phyloP scores from a whole-genome alignment of 2,797 vertebrate genomes.

The Microctenopoma lineatum region DNA sequence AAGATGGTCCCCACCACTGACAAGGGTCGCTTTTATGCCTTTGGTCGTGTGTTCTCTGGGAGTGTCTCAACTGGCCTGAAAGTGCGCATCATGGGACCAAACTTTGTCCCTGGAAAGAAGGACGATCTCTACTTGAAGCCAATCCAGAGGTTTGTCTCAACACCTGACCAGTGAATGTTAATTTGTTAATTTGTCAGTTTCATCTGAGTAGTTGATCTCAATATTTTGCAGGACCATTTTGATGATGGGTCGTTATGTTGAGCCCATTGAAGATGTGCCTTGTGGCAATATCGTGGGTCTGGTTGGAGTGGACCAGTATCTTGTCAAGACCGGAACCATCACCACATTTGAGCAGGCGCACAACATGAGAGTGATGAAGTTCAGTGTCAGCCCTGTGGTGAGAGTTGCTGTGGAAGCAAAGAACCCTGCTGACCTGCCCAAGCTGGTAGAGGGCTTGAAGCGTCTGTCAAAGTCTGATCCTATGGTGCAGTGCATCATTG shows the following conservation, averaged over 20 bases:
- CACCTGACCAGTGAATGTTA: neutral
- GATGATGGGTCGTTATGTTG: constrained; percentile 97
- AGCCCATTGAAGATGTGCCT: constrained; percentile 96
- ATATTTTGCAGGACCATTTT: constrained; percentile 87
- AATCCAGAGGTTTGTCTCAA: constrained; percentile 90
- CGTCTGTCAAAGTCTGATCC: constrained; percentile 96
- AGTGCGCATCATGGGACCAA: constrained; percentile 98
- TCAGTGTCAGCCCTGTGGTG: constrained; percentile 96
- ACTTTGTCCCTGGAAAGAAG: constrained; percentile 95
- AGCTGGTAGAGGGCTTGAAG: constrained; percentile 95
- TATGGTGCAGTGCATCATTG: constrained; percentile 99
- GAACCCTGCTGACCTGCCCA: constrained; percentile 94
- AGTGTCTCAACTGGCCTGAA: constrained; percentile 91
- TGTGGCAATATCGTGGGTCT: constrained; percentile 96
- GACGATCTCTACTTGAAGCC: constrained; percentile 95
- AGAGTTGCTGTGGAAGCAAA: constrained; percentile 95
- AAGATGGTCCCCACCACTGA: constrained; percentile 97
- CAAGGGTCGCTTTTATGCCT: constrained; percentile 97
- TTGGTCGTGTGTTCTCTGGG: constrained; percentile 95
- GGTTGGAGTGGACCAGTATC: constrained; percentile 94
- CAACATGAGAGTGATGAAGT: constrained; percentile 98
- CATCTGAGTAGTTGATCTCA: neutral
- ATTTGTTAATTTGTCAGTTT: too few relatives aligned
- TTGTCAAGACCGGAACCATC: constrained; percentile 96
- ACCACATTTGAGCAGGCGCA: constrained; percentile 93